phyloP scores from a whole-genome alignment of 2,113 vertebrate genomes.

The Mungos mungo region DNA sequence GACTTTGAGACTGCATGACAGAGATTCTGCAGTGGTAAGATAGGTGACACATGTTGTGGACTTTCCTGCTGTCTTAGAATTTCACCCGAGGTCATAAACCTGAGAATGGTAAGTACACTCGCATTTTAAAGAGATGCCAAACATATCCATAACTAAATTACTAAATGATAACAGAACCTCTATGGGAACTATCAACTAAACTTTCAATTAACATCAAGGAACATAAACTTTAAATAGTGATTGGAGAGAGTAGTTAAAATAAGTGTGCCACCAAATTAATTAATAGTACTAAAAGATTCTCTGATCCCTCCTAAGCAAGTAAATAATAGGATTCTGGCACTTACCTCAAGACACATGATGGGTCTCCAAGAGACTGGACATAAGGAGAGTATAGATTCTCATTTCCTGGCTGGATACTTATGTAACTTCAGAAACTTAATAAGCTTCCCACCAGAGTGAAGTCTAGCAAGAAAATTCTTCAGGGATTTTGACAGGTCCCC shows the following conservation, averaged over 20 bases:
- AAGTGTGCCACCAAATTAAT: not conserved
- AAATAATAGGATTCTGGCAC: not conserved
- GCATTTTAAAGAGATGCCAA: not conserved
- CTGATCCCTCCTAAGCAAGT: not conserved
- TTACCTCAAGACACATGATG: not conserved
- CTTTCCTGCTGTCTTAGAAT: not conserved
- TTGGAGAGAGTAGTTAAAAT: not conserved
- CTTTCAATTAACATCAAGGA: not conserved
- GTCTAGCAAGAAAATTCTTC: not conserved
- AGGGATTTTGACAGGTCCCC: not conserved
- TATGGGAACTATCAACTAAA: not conserved
- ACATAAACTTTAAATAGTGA: not conserved
- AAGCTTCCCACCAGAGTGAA: not conserved
- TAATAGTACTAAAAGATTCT: not conserved
- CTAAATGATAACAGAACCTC: not conserved
- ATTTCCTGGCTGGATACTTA: not conserved
- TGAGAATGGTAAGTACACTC: not conserved
- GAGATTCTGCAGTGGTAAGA: not conserved
- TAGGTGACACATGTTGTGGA: not conserved
- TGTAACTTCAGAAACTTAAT: not conserved
- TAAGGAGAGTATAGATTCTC: not conserved
- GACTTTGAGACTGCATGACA: not conserved
- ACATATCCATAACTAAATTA: not conserved
- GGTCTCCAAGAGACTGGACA: not conserved
- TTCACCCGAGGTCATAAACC: not conserved